Base-by-base conservation (phyloP, 2,113 vertebrate species). In the Boleophthalmus pectinirostris region DNA sequence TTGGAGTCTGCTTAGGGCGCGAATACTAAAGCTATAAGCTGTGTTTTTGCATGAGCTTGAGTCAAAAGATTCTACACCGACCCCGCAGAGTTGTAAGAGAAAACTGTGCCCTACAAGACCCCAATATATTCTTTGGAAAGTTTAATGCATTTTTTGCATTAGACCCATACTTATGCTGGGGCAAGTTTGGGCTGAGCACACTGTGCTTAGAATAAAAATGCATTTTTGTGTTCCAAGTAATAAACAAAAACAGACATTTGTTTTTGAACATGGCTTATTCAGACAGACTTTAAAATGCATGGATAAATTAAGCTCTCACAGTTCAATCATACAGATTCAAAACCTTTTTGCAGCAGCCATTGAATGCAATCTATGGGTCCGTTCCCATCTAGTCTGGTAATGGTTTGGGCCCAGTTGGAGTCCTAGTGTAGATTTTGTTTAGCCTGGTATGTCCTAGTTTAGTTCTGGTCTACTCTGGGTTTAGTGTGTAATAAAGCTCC, bases 41-140 rank as follows among this genome's bases (percentile, higher is more conserved):
- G 47, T 54, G n/a, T 75, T 72, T 70, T 75, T 70, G 61, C 33
- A 38, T 12, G 11, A n/a, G 20, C 9, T 70, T 65, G 74, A 73
- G 75, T 38, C n/a, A 66, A 66, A 81, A 54, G 23, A 73, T 68
- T 54, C 66, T 8, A 43, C 13, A 76, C 5, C 58, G 29, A 29
- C 29, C 25, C 58, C 25, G 7, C 25, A 33, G 16, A 20, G 60
- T 63, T 38, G 23, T 29, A 11, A 3, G 29, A 35, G 16, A 38
- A 7, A 29, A 33, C 16, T 35, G 60, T 63, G 18, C 16, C 33
- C 61, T 21, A 35, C 15, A 38, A 64, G 18, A 38, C 61, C 61
- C 33, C 16, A 64, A 64, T 38, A 64, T 64, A 64, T 61, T 54
- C 20, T 54, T 54, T 54, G 9, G 16, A 54, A 54, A 54, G 47